Evolutionary conservation across 2,113 vertebrate species (phyloP).

Genomic region (Phalacrocorax brasilianus): DNA sequence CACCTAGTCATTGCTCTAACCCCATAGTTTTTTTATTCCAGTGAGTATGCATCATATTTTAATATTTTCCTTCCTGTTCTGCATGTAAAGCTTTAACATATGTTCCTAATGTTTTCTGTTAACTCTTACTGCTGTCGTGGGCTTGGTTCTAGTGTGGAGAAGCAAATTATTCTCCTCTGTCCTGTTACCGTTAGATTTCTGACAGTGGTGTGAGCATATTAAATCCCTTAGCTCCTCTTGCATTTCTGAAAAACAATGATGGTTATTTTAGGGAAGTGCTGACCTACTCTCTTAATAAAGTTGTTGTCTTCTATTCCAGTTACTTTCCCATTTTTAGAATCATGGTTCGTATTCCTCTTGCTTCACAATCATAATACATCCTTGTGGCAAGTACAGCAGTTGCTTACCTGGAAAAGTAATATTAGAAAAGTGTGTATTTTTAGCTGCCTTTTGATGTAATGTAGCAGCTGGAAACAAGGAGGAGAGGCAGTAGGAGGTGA

Average conservation of each 20-base stretch:
- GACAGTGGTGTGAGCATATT: background rate
- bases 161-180: background rate
- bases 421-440: conserved; percentile 73
- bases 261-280: conserved; percentile 29
- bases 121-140: background rate
- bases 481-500: conserved; percentile 25
- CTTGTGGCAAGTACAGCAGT: conserved; percentile 57
- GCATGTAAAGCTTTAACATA: background rate
- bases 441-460: conserved; percentile 72
- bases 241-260: conserved; percentile 34
- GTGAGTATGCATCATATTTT: background rate
- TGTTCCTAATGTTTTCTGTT: background rate
- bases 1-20: background rate
- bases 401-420: conserved; percentile 75
- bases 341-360: background rate
- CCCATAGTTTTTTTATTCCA: background rate
- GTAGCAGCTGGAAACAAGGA: conserved; percentile 67
- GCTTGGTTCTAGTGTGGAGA: background rate
- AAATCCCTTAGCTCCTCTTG: background rate
- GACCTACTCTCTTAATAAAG: conserved; percentile 14
- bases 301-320: conserved; percentile 13
- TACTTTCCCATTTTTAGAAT: conserved; percentile 45
- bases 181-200: background rate
- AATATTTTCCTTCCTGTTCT: background rate
- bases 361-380: conserved; percentile 56